Evolutionary conservation across 2,113 vertebrate genomes (phyloP).

Genomic region (Leptocoma aspasia): DNA sequence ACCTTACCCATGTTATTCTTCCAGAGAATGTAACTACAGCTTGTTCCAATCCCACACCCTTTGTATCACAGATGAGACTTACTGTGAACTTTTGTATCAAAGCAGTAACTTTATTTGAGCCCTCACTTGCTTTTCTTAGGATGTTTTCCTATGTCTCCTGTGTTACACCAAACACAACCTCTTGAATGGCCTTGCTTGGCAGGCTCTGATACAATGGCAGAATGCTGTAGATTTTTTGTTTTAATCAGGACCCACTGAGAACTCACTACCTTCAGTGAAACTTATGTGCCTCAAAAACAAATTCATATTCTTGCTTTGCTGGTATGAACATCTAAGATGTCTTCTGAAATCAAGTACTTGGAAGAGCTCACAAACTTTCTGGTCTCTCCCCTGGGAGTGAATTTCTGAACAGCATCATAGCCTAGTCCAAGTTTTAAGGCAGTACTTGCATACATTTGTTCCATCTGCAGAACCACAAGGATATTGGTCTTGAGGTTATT

Average conservation of each 20-base stretch:
- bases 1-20: accelerated
- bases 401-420: background rate
- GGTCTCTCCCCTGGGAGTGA: background rate
- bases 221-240: background rate
- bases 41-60: background rate
- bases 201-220: background rate
- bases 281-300: accelerated
- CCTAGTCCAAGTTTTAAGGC: background rate
- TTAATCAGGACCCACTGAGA: background rate
- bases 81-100: background rate
- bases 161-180: background rate
- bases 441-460: background rate
- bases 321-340: background rate
- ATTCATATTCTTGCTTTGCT: background rate
- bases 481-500: background rate
- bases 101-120: background rate
- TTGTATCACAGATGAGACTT: background rate
- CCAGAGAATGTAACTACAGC: background rate
- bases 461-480: background rate
- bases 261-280: accelerated
- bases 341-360: background rate
- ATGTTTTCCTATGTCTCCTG: background rate
- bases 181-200: background rate
- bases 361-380: background rate
- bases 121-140: background rate